Percentiles rank a stretch among this genome's conserved stretches.
Evolutionary conservation across 2,888 invertebrate genomes (phyloP).

Genomic region (Rhagophthalmus giganteus): DNA sequence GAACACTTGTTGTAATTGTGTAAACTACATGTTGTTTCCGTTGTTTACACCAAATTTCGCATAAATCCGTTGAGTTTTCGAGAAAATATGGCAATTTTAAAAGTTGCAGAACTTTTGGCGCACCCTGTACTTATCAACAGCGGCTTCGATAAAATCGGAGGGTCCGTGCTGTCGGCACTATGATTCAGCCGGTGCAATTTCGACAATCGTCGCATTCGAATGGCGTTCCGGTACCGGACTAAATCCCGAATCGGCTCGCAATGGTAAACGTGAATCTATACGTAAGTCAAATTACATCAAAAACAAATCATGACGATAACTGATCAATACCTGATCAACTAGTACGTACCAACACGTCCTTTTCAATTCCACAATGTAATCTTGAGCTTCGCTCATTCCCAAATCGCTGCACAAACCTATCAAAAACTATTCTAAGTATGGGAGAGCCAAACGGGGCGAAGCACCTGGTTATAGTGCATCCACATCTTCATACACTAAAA

Average conservation of each 20-base stretch:
- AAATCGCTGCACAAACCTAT: conserved; percentile 88
- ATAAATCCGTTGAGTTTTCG: too few species aligned
- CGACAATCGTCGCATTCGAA: conserved; percentile 44
- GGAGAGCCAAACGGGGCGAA: conserved; percentile 87
- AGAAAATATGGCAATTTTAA: too few species aligned
- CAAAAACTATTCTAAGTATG: too few species aligned
- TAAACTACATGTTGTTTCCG: too few species aligned
- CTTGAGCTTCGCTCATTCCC: conserved; percentile 85
- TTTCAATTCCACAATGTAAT: conserved; percentile 82
- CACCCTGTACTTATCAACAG: too few species aligned
- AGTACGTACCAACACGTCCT: conserved; percentile 65
- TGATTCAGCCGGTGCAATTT: conserved; percentile 44
- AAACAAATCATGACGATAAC: too few species aligned
- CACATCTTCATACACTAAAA: conserved; percentile 85
- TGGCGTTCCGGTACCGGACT: conserved; percentile 56
- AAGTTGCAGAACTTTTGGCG: too few species aligned
- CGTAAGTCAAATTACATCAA: too few species aligned
- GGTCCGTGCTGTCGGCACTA: conserved; percentile 51
- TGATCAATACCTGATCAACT: conserved; percentile 60
- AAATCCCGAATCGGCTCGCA: conserved; percentile 61
- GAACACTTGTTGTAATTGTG: too few species aligned
- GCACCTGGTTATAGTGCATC: conserved; percentile 92
- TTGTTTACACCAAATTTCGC: too few species aligned
- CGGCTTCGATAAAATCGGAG: conserved; percentile 48
- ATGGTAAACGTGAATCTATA: conserved; percentile 58